Evolutionary conservation across 2,797 vertebrate species (phyloP).

Genomic region (Rhinogobio ventralis): DNA sequence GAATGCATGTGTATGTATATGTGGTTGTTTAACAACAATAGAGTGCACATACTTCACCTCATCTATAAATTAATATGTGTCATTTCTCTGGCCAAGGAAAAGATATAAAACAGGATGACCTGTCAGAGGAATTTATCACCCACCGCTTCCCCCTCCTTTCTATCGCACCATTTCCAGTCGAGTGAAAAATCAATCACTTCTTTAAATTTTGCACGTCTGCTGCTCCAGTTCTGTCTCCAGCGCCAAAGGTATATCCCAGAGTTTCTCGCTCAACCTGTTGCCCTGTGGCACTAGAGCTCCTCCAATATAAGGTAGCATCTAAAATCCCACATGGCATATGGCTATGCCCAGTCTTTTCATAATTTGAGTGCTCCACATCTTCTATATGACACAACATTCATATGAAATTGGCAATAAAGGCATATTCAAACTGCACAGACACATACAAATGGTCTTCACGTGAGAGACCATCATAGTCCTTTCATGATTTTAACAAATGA

Average conservation of each 20-base stretch:
- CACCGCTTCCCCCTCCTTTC: constrained; percentile 69
- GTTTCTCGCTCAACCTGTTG: constrained; percentile 56
- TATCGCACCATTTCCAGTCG: constrained; percentile 37
- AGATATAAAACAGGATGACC: constrained; percentile 54
- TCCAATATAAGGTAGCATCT: constrained; percentile 63
- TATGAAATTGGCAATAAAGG: not conserved
- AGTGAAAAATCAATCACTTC: constrained; percentile 53
- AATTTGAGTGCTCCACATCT: not conserved
- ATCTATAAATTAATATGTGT: constrained; percentile 31
- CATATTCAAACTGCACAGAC: constrained; percentile 47
- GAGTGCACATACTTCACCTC: constrained; percentile 43
- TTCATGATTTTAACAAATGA: not conserved
- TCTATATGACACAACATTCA: not conserved
- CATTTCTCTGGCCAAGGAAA: constrained; percentile 17
- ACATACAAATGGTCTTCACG: constrained; percentile 53
- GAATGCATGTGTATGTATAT: constrained; percentile 18
- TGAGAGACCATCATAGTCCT: not conserved
- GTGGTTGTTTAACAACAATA: constrained; percentile 8
- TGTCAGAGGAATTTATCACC: constrained; percentile 78
- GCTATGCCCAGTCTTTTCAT: constrained; percentile 43
- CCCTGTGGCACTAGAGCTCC: constrained; percentile 65
- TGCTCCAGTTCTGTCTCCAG: constrained; percentile 15
- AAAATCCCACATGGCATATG: constrained; percentile 71
- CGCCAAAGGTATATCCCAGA: constrained; percentile 35
- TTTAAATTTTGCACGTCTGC: constrained; percentile 24